These are phyloP conservation scores for Leucophenga varia DNA, from an alignment of 1,140 invertebrate genomes.

Conservation along the genomic window DNA sequence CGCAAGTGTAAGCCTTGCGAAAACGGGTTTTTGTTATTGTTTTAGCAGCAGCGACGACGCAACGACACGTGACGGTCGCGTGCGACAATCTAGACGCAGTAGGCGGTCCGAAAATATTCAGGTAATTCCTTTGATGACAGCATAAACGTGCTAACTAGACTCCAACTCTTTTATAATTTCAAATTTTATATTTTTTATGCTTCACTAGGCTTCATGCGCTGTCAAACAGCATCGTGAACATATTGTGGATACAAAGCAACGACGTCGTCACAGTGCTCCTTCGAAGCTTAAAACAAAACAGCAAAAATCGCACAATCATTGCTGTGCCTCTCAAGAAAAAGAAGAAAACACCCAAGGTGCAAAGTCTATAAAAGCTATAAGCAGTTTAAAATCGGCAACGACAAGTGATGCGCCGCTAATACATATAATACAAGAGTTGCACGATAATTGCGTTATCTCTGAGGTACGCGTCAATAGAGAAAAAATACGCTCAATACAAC, in stretches of 20 bases:
- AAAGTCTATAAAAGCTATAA: slow-evolving; percentile 33
- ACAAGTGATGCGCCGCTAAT: slow-evolving; percentile 42
- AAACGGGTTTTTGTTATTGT: slow-evolving; percentile 52
- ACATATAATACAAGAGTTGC: slow-evolving; percentile 50
- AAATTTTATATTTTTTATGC: not conserved
- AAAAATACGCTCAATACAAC: no score
- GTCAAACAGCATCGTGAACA: not conserved
- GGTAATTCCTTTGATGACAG: no score
- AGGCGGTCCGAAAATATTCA: slow-evolving; percentile 35
- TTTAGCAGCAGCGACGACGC: slow-evolving; percentile 51
- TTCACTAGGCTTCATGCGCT: not conserved
- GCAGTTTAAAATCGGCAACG: slow-evolving; percentile 27
- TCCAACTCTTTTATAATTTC: not conserved
- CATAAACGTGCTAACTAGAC: not conserved
- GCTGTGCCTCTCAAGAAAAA: not conserved
- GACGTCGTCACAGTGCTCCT: slow-evolving; percentile 10
- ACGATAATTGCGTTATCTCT: slow-evolving; percentile 48
- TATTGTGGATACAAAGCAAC: not conserved
- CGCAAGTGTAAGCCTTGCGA: slow-evolving; percentile 46
- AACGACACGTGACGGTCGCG: slow-evolving; percentile 40
- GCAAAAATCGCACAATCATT: not conserved
- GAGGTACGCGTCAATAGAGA: slow-evolving; percentile 45
- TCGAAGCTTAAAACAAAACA: slow-evolving; percentile 5
- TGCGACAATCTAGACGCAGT: slow-evolving; percentile 36
- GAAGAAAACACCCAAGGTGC: not conserved